phyloP scores from a whole-genome alignment of 2,888 invertebrate species.

The Agriopis aurantiaria region DNA sequence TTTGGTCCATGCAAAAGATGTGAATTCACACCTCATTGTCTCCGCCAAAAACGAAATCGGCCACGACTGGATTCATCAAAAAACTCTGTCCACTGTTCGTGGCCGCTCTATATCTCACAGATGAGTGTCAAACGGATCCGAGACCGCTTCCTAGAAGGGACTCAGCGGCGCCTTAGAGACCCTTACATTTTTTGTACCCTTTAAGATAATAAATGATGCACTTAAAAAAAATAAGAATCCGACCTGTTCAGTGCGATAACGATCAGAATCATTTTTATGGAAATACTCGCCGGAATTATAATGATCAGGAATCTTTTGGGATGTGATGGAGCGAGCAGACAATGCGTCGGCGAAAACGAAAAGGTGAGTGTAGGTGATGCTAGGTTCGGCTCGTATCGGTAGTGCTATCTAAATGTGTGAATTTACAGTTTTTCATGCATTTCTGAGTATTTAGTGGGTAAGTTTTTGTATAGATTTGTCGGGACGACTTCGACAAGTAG shows the following conservation, averaged over 20 bases:
- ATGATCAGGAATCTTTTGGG: slow-evolving; percentile 83
- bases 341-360: slow-evolving; percentile 79
- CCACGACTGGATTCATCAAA: slow-evolving; percentile 70
- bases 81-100: slow-evolving; percentile 63
- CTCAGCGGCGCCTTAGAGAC: slow-evolving; percentile 82
- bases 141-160: slow-evolving; percentile 81
- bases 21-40: slow-evolving; percentile 79
- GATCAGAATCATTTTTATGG: slow-evolving; percentile 85
- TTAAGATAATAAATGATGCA: slow-evolving; percentile 85
- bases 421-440: background rate
- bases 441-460: background rate
- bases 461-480: background rate
- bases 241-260: slow-evolving; percentile 84
- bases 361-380: slow-evolving; percentile 57
- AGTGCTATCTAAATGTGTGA: slow-evolving; percentile 56
- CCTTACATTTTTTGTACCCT: slow-evolving; percentile 79
- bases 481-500: background rate
- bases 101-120: slow-evolving; percentile 80
- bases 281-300: slow-evolving; percentile 84
- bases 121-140: slow-evolving; percentile 83
- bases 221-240: slow-evolving; percentile 79
- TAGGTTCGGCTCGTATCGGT: slow-evolving; percentile 57
- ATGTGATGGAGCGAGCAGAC: slow-evolving; percentile 82
- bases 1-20: slow-evolving; percentile 59
- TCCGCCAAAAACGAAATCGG: slow-evolving; percentile 51